These are phyloP conservation scores for Diacarnus erythraeanus DNA, from an alignment of 37 sponge, comb jelly and placozoan species.

Conservation along the genomic window DNA sequence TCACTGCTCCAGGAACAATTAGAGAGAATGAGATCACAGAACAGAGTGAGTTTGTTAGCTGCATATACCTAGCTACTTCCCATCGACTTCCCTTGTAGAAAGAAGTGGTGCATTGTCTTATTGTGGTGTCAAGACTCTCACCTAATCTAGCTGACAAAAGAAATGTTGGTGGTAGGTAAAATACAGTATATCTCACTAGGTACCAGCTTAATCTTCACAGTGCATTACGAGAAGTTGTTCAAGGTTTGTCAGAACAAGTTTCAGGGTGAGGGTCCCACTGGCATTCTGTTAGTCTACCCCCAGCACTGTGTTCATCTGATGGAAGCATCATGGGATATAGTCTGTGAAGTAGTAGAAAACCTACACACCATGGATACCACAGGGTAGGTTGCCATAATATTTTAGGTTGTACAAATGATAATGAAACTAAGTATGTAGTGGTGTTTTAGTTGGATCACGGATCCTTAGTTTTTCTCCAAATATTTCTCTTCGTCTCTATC, in stretches of 20 bases:
- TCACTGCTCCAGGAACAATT: slow-evolving; percentile 61
- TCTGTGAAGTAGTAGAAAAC: slow-evolving; percentile 36
- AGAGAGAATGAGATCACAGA: slow-evolving; percentile 53
- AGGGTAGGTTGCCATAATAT: slow-evolving; percentile 8
- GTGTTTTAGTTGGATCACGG: slow-evolving; percentile 15
- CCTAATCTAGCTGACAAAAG: slow-evolving; percentile 57
- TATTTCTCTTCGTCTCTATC: slow-evolving; percentile 42
- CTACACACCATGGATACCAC: slow-evolving; percentile 10
- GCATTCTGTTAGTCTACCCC: slow-evolving; percentile 72
- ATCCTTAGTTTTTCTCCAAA: slow-evolving; percentile 51
- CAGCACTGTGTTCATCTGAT: slow-evolving; percentile 72
- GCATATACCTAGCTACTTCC: neutral
- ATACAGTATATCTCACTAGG: neutral
- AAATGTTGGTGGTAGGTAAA: slow-evolving; percentile 54
- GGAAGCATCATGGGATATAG: slow-evolving; percentile 56
- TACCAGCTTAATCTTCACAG: slow-evolving; percentile 5
- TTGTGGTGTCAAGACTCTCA: slow-evolving; percentile 53
- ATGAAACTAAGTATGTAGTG: slow-evolving; percentile 37
- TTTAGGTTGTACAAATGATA: too few species aligned
- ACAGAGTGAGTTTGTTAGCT: slow-evolving; percentile 16
- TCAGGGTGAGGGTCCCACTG: slow-evolving; percentile 83
- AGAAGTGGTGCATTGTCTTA: slow-evolving; percentile 52
- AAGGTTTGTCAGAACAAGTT: slow-evolving; percentile 57
- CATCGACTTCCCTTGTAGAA: slow-evolving; percentile 17
- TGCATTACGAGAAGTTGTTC: slow-evolving; percentile 73